phyloP scores from a whole-genome alignment of 2,113 vertebrate species.

The Lepus americanus region DNA sequence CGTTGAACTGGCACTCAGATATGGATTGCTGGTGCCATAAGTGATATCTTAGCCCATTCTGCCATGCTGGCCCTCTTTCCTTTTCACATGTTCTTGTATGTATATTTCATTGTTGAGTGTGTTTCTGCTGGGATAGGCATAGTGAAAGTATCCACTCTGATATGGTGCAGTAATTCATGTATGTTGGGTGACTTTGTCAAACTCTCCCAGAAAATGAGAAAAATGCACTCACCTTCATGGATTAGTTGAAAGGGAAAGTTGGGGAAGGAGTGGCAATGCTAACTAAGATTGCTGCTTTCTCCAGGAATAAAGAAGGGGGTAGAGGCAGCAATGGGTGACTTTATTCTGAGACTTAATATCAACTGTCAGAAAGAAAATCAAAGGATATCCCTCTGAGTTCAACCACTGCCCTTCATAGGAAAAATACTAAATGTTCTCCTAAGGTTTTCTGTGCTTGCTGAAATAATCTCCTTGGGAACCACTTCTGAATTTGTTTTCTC shows the following conservation, averaged over 20 bases:
- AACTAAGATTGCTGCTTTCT: not conserved
- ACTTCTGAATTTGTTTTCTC: not conserved
- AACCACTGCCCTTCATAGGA: not conserved
- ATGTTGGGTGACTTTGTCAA: not conserved
- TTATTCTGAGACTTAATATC: not conserved
- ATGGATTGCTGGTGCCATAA: too few relatives aligned
- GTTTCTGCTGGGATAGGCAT: conserved; percentile 2
- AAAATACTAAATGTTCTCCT: not conserved
- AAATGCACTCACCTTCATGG: not conserved
- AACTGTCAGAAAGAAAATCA: conserved; percentile 12
- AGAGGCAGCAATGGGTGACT: not conserved
- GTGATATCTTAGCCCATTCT: too few relatives aligned
- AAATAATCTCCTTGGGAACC: not conserved
- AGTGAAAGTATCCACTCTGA: not conserved
- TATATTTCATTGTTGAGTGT: not conserved
- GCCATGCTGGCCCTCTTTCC: not conserved
- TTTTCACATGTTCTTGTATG: not conserved
- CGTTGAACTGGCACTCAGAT: too few relatives aligned
- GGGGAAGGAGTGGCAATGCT: not conserved
- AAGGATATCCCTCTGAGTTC: not conserved
- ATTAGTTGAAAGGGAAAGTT: not conserved
- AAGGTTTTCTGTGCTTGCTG: not conserved
- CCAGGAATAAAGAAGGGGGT: not conserved
- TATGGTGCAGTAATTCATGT: not conserved
- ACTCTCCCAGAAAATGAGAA: conserved; percentile 18